Conservation (phyloP, 2,113 vertebrate genomes). For the Athene noctua region DNA sequence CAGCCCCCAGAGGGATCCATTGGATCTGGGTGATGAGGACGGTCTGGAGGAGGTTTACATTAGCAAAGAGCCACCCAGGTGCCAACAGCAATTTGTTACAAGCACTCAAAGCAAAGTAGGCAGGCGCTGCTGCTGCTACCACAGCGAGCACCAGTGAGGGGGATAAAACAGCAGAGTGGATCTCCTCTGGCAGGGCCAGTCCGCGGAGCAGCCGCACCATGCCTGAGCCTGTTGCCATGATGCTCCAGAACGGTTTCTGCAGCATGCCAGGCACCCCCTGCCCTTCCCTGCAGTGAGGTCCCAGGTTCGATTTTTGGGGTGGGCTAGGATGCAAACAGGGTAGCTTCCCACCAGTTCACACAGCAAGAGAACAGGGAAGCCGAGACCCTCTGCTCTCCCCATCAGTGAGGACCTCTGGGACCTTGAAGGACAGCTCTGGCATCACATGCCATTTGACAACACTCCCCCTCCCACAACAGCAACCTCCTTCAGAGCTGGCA, state of each 20-base stretch:
- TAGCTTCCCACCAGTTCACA: background rate
- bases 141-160: background rate
- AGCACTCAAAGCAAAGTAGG: background rate
- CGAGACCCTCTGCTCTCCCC: accelerated
- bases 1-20: background rate
- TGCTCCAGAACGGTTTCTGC: background rate
- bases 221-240: accelerated
- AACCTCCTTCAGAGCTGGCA: background rate
- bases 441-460: background rate
- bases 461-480: background rate
- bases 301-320: background rate
- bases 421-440: background rate
- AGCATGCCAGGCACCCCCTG: accelerated
- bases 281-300: background rate
- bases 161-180: background rate
- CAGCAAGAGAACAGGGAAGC: background rate
- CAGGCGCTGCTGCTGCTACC: background rate
- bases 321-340: background rate
- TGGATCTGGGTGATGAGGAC: background rate
- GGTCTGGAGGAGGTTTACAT: background rate
- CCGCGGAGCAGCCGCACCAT: background rate
- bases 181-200: background rate
- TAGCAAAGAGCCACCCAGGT: background rate
- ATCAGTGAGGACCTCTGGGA: background rate
- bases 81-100: conserved; percentile 5